Conservation (phyloP, 2,888 invertebrate genomes). For the Orthonychiurus folsomi region DNA sequence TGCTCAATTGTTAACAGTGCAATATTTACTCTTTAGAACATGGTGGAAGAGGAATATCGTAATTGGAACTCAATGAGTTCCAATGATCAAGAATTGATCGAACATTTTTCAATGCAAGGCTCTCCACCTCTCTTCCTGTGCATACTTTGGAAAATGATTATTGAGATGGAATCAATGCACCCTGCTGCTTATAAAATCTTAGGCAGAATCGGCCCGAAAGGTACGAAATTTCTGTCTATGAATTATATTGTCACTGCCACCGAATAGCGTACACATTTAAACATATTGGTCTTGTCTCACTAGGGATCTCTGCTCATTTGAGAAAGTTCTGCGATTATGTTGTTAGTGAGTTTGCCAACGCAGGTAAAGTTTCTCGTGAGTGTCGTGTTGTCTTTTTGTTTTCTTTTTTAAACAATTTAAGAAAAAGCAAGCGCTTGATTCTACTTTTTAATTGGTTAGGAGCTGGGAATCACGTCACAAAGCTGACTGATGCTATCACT, state of each 20-base stretch:
- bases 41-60: conserved; percentile 88
- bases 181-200: conserved; percentile 92
- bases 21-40: too few relatives aligned
- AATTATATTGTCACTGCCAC: too few relatives aligned
- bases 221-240: too few relatives aligned
- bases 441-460: conserved; percentile 15
- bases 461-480: conserved; percentile 67
- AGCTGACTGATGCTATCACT: conserved; percentile 89
- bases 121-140: conserved; percentile 86
- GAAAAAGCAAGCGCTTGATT: too few relatives aligned
- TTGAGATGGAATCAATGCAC: conserved; percentile 85
- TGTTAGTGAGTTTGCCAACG: conserved; percentile 83
- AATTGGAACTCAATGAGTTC: conserved; percentile 90
- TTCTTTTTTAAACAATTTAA: background rate
- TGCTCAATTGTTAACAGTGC: too few relatives aligned
- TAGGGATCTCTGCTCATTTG: conserved; percentile 79
- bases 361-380: conserved; percentile 47
- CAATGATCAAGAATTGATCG: conserved; percentile 90
- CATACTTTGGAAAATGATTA: conserved; percentile 80
- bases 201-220: conserved; percentile 85
- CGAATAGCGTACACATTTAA: too few relatives aligned
- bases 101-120: conserved; percentile 88
- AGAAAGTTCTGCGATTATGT: conserved; percentile 91
- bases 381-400: background rate
- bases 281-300: too few relatives aligned